Evolutionary conservation across 2,888 invertebrate species (phyloP), one percentile per base, ranked within the genome.

Genomic region (Cephus pygmeus): DNA sequence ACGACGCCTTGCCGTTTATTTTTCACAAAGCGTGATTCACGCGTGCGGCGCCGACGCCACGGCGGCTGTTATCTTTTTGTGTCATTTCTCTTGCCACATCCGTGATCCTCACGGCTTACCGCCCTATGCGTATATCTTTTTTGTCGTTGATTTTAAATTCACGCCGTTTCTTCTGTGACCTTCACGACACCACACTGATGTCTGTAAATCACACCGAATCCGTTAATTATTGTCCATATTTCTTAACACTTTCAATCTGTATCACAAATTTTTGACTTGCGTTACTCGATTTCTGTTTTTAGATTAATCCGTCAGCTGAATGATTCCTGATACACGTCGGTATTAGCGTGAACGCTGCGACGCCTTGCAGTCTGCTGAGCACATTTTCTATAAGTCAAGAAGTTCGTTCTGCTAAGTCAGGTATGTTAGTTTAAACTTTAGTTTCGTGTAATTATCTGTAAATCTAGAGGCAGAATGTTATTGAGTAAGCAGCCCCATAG

Each of bases 11-110:
- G 81, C 82, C 78, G 82, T 83, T 87, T 85, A 87, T 85, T 87
- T 56, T 56, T 85, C 79, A 83, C 85, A 84, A 82, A 83, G 83
- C 82, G 79, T 87, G 87, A 87, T 85, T 88, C 85, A 87, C 81
- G 56, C 85, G 82, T 76, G 80, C 80, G 87, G 85, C 87, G 87
- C 86, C 86, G 84, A 86, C 83, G 80, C 75, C 73, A 69, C 12
- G 56, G 74, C 74, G 69, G 69, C 79, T 77, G 79, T 84, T 85
- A 86, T 87, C 83, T 83, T 81, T 84, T 83, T 84, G 79, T 81
- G 78, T 82, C 84, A 82, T 79, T 83, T 82, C 78, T 74, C 74
- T 30, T 23, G 35, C 74, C 6, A 23, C 35, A 56, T 56, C 23
- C 56, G 56, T 56, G 56, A 56, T 56, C 56, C 15, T 35, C 35